Conservation (phyloP, 1,140 invertebrate species). For the Meloidogyne hapla region DNA sequence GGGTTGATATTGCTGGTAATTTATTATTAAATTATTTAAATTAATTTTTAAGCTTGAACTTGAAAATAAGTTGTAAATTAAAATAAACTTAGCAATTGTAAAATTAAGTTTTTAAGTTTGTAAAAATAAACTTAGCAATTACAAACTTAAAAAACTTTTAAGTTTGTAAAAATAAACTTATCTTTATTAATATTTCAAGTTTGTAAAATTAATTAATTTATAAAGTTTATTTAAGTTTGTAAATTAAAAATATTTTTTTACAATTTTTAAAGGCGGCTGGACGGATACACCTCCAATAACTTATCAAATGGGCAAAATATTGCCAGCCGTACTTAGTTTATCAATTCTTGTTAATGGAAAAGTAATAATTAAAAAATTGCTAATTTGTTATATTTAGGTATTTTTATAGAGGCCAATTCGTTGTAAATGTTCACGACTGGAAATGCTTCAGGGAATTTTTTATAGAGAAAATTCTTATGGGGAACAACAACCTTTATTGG, state of each 20-base stretch:
- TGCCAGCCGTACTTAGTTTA: slow-evolving; percentile 44
- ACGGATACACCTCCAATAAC: slow-evolving; percentile 56
- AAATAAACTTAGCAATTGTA: too few species aligned
- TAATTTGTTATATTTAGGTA: background rate
- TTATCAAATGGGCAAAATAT: slow-evolving; percentile 26
- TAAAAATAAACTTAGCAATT: too few species aligned
- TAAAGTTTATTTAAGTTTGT: slow-evolving; percentile 40
- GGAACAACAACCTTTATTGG: background rate
- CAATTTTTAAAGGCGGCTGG: slow-evolving; percentile 40
- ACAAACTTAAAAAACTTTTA: too few species aligned
- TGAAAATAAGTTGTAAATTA: too few species aligned
- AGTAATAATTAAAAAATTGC: slow-evolving; percentile 29
- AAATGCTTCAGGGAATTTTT: slow-evolving; percentile 12
- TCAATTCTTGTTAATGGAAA: slow-evolving; percentile 44
- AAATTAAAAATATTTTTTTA: background rate
- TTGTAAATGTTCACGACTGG: slow-evolving; percentile 16
- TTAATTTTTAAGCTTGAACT: background rate
- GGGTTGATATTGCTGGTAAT: slow-evolving; percentile 14
- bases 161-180: background rate
- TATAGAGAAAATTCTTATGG: slow-evolving; percentile 8
- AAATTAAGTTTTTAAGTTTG: too few species aligned
- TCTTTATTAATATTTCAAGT: background rate
- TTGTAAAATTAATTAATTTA: slow-evolving; percentile 18
- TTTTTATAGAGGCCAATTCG: slow-evolving; percentile 9
- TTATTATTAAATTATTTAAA: background rate